Evolutionary conservation across 2,888 invertebrate genomes (phyloP), one percentile per base, ranked within the genome.

Genomic region (Nemotelus pantherinus): DNA sequence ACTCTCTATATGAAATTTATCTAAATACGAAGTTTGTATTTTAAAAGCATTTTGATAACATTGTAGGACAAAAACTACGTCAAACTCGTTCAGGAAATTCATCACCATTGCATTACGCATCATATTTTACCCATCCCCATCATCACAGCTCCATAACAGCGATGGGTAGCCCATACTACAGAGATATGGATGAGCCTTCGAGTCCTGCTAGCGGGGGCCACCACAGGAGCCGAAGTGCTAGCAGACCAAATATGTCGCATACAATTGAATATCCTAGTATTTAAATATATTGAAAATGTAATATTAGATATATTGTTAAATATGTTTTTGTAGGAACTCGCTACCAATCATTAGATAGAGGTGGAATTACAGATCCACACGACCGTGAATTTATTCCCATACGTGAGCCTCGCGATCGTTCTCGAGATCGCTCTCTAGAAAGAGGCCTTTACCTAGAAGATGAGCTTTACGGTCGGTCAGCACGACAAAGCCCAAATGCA

Each of bases 311-410:
- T 41, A 25, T 57, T 50, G 58, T 39, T 58, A 44, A 48, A 1
- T 55, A 75, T 71, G 76, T 80, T 79, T 77, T 80, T 81, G 77
- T 70, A 86, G 86, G 86, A 83, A 86, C 86, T 82, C 85, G 87
- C 81, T 93, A 93, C 89, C 93, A 93, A 83, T 93, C 94, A 82
- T 89, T 94, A 83, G 92, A 92, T 86, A 88, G 92, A 80, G 90
- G 91, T 77, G 91, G 90, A 64, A 91, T 94, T 83, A 91, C 94
- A 81, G 94, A 92, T 88, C 85, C 89, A 78, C 93, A 93, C 86
- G 94, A 94, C 86, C 91, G 95, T 82, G 95, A 95, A 88, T 96
- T 96, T 88, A 92, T 95, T 82, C 95, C 95, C 80, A 94, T 94
- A 81, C 89, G 95, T 84, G 91, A 95, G 87, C 89, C 94, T 87